These are phyloP conservation scores for Sebastes taczanowskii DNA, from an alignment of 2,797 vertebrate species.

Conservation along the genomic window DNA sequence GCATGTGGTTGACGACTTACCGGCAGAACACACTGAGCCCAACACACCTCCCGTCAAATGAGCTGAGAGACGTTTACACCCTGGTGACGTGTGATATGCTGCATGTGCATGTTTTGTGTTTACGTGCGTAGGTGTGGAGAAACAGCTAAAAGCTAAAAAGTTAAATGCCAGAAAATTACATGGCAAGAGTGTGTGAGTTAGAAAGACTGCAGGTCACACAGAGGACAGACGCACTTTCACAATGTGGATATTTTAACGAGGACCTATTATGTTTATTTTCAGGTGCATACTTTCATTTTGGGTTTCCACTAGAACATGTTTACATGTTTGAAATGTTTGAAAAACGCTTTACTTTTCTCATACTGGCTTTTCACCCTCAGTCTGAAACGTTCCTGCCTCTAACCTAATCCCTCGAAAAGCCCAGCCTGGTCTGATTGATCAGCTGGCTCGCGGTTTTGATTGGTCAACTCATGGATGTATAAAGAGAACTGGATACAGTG, in stretches of 20 bases:
- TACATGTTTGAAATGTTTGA: neutral
- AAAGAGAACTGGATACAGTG: too few relatives aligned
- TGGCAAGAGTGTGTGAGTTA: slow-evolving; percentile 24
- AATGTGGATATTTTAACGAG: neutral
- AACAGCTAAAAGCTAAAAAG: slow-evolving; percentile 19
- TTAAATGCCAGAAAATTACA: slow-evolving; percentile 14
- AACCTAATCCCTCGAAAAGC: too few relatives aligned
- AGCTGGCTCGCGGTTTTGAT: too few relatives aligned
- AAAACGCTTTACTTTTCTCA: too few relatives aligned
- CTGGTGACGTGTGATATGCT: slow-evolving; percentile 45
- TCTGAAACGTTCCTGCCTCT: too few relatives aligned
- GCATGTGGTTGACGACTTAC: slow-evolving; percentile 53
- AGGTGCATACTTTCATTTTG: too few relatives aligned
- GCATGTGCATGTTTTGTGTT: slow-evolving; percentile 30
- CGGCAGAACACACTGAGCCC: slow-evolving; percentile 40
- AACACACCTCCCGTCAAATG: slow-evolving; percentile 65
- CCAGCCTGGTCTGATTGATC: too few relatives aligned
- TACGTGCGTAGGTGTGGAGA: neutral
- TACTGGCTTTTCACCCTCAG: too few relatives aligned
- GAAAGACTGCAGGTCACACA: slow-evolving; percentile 23
- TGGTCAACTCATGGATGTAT: too few relatives aligned
- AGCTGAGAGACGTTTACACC: slow-evolving; percentile 58
- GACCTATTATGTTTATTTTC: too few relatives aligned
- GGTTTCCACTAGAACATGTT: too few relatives aligned
- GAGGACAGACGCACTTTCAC: slow-evolving; percentile 19